Conservation (phyloP, 53 echinoderm and acorn worm species). For the Crossaster papposus region DNA sequence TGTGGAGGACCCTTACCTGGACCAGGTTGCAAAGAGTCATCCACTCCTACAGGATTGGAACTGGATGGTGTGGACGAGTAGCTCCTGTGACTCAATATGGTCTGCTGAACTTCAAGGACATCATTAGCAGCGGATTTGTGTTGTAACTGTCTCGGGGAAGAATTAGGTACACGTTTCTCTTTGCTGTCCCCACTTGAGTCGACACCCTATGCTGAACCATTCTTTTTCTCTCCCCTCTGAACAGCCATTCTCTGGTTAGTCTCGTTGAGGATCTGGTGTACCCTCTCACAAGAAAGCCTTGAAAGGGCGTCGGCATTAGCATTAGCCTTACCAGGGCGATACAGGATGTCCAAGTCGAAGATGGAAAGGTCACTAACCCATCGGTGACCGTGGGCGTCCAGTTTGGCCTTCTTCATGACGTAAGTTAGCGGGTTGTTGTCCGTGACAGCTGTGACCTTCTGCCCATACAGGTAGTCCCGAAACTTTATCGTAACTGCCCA, state of each 20-base stretch:
- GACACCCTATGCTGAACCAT: not conserved
- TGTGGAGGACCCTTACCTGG: no score
- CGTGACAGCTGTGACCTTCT: conserved; percentile 39
- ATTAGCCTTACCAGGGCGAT: conserved; percentile 56
- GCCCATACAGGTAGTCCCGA: conserved; percentile 54
- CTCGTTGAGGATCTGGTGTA: conserved; percentile 23
- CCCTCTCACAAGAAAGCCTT: conserved; percentile 33
- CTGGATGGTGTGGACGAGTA: no score
- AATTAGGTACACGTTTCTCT: not conserved
- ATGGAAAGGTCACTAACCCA: conserved; percentile 62
- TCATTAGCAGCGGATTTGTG: no score
- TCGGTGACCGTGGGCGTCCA: conserved; percentile 58
- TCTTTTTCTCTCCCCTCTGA: not conserved
- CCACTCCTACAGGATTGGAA: no score
- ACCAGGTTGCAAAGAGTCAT: no score
- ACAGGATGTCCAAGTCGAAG: conserved; percentile 52
- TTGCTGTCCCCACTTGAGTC: not conserved
- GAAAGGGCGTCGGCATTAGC: conserved; percentile 60
- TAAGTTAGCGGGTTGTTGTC: conserved; percentile 65
- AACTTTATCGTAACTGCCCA: conserved; percentile 57
- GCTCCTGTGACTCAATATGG: no score
- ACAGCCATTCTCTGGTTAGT: not conserved
- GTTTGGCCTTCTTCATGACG: conserved; percentile 60
- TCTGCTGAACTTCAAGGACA: no score
- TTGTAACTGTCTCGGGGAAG: not conserved